Percentiles rank a stretch among this genome's conserved stretches.
phyloP scores from a whole-genome alignment of 2,797 vertebrate species.

The Lophius americanus region DNA sequence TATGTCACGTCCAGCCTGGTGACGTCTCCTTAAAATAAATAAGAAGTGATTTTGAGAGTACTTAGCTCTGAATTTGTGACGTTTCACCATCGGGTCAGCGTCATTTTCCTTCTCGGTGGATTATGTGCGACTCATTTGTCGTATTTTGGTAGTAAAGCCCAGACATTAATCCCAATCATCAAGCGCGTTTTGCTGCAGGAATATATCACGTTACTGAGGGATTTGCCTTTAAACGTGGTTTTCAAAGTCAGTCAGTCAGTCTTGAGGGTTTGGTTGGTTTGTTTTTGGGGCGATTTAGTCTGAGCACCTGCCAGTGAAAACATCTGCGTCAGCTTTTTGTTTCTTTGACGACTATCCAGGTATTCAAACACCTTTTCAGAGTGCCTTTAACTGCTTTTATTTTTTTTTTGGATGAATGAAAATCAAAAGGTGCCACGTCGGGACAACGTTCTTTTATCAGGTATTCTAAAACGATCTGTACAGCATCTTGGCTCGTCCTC shows the following conservation, averaged over 20 bases:
- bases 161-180: background rate
- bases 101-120: background rate
- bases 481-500: constrained; percentile 42
- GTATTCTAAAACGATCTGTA: constrained; percentile 27
- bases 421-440: constrained; percentile 40
- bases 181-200: constrained; percentile 7
- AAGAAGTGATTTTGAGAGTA: background rate
- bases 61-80: constrained; percentile 15
- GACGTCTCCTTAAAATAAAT: background rate
- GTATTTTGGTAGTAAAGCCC: constrained; percentile 5
- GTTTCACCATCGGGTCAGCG: too few species aligned
- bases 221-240: constrained; percentile 27
- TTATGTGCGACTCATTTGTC: background rate
- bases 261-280: background rate
- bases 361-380: constrained; percentile 71
- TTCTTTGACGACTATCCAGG: constrained; percentile 41
- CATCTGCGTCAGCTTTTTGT: constrained; percentile 39
- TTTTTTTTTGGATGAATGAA: constrained; percentile 45
- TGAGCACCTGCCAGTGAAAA: constrained; percentile 40
- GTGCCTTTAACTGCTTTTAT: constrained; percentile 75
- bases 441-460: constrained; percentile 47
- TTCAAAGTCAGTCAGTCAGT: constrained; percentile 34
- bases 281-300: background rate
- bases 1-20: background rate
- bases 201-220: constrained; percentile 17